Percentiles rank a stretch among this genome's conserved stretches.
Conservation (phyloP, 2,888 invertebrate genomes). For the Tachystola acroxantha region DNA sequence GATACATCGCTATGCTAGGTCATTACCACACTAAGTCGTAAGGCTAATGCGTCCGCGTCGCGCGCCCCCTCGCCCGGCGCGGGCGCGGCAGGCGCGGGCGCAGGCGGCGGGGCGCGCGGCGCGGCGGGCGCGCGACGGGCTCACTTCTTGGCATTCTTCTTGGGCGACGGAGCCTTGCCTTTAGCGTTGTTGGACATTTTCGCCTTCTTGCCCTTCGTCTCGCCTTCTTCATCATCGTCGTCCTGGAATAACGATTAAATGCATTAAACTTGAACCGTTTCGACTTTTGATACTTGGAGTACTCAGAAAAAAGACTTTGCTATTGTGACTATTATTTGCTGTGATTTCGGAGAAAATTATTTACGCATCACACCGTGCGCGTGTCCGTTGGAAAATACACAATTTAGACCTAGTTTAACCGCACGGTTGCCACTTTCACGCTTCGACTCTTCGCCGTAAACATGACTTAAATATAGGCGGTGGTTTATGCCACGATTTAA, state of each 20-base stretch:
- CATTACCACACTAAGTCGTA: conserved; percentile 58
- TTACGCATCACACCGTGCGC: too few species aligned
- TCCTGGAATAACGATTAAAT: conserved; percentile 64
- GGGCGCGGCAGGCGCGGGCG: conserved; percentile 8
- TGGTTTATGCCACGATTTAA: too few species aligned
- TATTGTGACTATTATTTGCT: too few species aligned
- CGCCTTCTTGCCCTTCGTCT: conserved; percentile 88
- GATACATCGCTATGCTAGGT: conserved; percentile 66
- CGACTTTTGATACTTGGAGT: too few species aligned
- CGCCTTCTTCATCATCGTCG: conserved; percentile 86
- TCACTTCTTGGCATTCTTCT: conserved; percentile 82
- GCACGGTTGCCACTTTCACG: too few species aligned
- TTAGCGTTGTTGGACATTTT: conserved; percentile 85
- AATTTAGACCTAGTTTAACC: too few species aligned
- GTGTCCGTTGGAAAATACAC: too few species aligned
- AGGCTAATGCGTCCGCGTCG: conserved; percentile 33
- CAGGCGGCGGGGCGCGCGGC: conserved; percentile 20
- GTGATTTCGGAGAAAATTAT: too few species aligned
- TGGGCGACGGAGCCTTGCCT: conserved; percentile 83
- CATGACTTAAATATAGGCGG: too few species aligned
- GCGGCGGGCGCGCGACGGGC: conserved; percentile 20
- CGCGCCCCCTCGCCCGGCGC: conserved; percentile 16
- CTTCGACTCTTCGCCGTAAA: too few species aligned
- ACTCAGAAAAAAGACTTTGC: too few species aligned
- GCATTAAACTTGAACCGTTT: too few species aligned